These are phyloP conservation scores for Phyllotis vaccarum DNA, from an alignment of 2,797 vertebrate species.

Conservation along the genomic window DNA sequence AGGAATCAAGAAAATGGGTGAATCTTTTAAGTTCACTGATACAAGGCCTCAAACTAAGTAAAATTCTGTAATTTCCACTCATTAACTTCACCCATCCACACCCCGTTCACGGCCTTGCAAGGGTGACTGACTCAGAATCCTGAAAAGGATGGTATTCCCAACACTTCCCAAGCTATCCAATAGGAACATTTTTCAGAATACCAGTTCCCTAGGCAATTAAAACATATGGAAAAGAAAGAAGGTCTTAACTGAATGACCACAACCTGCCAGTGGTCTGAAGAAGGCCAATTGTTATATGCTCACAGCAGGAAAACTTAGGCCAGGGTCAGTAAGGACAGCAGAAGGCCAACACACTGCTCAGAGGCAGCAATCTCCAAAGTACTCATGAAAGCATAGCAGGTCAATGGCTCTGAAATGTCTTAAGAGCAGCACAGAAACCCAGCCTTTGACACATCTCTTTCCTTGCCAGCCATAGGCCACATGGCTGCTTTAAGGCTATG, in stretches of 20 bases:
- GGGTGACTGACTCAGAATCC: not conserved
- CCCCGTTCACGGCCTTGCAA: not conserved
- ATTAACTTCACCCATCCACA: not conserved
- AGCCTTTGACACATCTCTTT: not conserved
- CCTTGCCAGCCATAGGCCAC: not conserved
- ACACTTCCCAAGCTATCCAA: slow-evolving; percentile 1
- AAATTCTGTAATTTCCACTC: not conserved
- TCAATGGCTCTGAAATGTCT: slow-evolving; percentile 10
- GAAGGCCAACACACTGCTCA: not conserved
- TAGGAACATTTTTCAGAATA: not conserved
- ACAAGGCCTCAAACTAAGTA: not conserved
- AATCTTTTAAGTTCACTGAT: slow-evolving; percentile 50
- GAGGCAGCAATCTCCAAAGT: slow-evolving; percentile 31
- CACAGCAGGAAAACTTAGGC: not conserved
- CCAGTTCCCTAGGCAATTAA: slow-evolving; percentile 58
- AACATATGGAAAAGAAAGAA: slow-evolving; percentile 65
- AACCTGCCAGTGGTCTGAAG: not conserved
- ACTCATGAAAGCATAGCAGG: slow-evolving; percentile 28
- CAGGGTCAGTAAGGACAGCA: not conserved
- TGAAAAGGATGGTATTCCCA: not conserved
- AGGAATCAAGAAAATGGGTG: slow-evolving; percentile 35
- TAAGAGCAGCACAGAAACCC: slow-evolving; percentile 27
- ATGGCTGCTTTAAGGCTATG: not conserved
- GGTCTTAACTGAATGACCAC: slow-evolving; percentile 39
- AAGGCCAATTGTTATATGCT: not conserved